Base-by-base conservation (phyloP, 1,140 invertebrate genomes). In the Zaprionus camerounensis region DNA sequence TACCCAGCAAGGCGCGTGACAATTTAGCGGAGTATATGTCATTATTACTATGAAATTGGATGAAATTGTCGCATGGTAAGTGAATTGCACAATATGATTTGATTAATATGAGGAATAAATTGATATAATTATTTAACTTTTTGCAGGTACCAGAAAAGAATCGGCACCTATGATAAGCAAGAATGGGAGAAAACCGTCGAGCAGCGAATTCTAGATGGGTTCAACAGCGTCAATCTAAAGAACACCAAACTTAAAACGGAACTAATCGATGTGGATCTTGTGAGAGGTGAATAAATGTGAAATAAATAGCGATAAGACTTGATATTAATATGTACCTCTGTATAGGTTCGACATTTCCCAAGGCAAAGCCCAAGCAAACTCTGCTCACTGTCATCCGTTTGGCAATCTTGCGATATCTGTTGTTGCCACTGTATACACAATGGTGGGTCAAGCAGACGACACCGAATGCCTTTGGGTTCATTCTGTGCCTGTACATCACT, bases 151-250 rank as follows among this genome's bases (percentile, higher is more conserved):
- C 97, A 98, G 92, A 97, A 97, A 92, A 97, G 98, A 95, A 99
- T 99, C 93, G 98, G 98, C 85, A 97, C 96, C 28, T 99, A 99
- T 94, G 98, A 99, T 93, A 99, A 98, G 92, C 97, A 98, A 92
- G 95, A 97, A 95, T 99, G 98, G 98, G 98, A 99, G 93, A 97
- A 96, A 84, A 98, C 97, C 66, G 96, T 99, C 68, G 98, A 99
- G 91, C 96, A 98, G 91, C 94, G 97, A 80, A 96, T 99, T 79
- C 94, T 98, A 84, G 95, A 96, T 93, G 97, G 97, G 70, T 95
- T 98, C 44, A 96, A 95, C 71, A 96, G 97, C 91, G 95, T 98
- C 53, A 97, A 97, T 44, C 96, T 97, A 92, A 97, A 97, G 91
- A 97, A 96, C 46, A 95, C 97, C 34, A 98, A 97, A 93, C 93